Evolutionary conservation across 1,140 invertebrate genomes (phyloP).

Genomic region (Aphis gossypii): DNA sequence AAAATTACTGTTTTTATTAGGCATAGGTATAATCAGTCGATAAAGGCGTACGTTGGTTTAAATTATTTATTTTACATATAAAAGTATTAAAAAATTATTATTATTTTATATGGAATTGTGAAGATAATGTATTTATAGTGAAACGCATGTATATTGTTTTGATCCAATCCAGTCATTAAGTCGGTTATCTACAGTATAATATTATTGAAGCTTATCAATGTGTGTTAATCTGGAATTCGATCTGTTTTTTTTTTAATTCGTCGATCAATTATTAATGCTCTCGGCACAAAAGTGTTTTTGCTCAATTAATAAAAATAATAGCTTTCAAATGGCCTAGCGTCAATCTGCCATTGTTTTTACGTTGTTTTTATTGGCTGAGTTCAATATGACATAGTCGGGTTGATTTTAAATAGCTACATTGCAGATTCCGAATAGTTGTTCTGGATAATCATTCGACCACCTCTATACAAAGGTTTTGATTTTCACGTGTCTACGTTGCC

Average conservation of each 20-base stretch:
- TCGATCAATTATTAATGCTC: neutral
- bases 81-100: neutral
- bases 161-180: neutral
- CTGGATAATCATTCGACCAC: neutral
- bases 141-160: neutral
- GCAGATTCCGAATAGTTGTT: neutral
- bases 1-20: neutral
- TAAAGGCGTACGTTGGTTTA: neutral
- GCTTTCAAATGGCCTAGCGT: neutral
- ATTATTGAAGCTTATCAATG: neutral
- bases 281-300: neutral
- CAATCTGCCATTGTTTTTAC: constrained; percentile 11
- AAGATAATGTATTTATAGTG: neutral
- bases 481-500: neutral
- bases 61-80: neutral
- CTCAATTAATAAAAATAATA: constrained; percentile 24
- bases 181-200: neutral
- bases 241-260: neutral
- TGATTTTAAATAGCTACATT: neutral
- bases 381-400: neutral
- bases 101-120: neutral
- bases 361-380: constrained; percentile 17
- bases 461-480: neutral
- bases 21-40: neutral
- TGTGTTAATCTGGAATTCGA: neutral